Percentiles rank a stretch among this genome's conserved stretches.
These are phyloP conservation scores for Choloepus didactylus DNA, from an alignment of 2,797 vertebrate species.

Conservation along the genomic window DNA sequence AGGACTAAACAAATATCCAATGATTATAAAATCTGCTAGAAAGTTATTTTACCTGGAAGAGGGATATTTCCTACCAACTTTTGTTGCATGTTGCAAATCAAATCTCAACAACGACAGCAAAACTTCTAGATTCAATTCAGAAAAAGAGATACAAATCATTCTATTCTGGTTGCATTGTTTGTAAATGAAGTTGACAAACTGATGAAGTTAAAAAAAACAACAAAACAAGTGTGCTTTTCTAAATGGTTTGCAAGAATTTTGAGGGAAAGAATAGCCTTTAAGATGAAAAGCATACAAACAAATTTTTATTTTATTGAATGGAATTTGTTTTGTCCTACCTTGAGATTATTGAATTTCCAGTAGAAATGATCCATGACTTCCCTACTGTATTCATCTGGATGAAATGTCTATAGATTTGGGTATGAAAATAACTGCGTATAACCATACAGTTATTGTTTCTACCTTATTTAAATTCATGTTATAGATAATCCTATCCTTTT, in stretches of 20 bases:
- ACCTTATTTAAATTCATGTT: constrained; percentile 66
- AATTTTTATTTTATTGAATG: constrained; percentile 62
- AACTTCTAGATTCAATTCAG: background rate
- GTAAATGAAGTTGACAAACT: background rate
- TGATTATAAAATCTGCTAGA: constrained; percentile 56
- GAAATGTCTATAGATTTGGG: background rate
- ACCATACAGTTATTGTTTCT: constrained; percentile 67
- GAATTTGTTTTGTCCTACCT: constrained; percentile 86
- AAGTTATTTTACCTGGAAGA: constrained; percentile 47
- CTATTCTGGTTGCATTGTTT: background rate
- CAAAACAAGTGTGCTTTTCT: background rate
- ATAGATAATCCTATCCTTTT: constrained; percentile 72
- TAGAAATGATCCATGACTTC: constrained; percentile 80
- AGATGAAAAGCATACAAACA: background rate
- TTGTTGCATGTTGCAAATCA: constrained; percentile 35
- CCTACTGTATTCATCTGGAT: constrained; percentile 75
- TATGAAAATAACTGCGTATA: constrained; percentile 62
- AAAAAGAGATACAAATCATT: background rate
- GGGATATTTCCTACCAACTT: background rate
- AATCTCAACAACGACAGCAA: background rate
- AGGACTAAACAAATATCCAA: constrained; percentile 73
- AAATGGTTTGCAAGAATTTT: constrained; percentile 10
- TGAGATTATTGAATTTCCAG: constrained; percentile 54
- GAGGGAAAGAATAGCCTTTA: constrained; percentile 17
- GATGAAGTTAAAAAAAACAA: background rate